Conservation (phyloP, 2,888 invertebrate genomes). For the Mycalesis mineus region DNA sequence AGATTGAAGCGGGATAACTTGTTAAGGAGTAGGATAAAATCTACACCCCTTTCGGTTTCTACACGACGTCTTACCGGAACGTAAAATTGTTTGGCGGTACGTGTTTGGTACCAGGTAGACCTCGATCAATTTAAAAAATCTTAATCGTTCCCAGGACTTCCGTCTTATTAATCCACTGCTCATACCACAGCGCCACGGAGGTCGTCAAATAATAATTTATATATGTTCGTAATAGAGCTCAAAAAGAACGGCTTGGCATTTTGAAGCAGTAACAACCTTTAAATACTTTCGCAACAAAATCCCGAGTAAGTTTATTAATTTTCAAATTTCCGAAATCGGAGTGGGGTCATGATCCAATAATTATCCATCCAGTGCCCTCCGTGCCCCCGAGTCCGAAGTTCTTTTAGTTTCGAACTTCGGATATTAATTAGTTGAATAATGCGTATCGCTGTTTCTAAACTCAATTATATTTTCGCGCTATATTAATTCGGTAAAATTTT, state of each 20-base stretch:
- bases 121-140: too few species aligned
- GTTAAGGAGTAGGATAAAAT: too few species aligned
- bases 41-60: too few species aligned
- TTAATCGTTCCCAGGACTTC: too few species aligned
- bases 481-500: conserved; percentile 17
- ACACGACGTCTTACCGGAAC: too few species aligned
- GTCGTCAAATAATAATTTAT: too few species aligned
- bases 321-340: conserved; percentile 20
- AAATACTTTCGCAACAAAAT: not conserved
- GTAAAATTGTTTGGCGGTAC: too few species aligned
- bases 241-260: not conserved
- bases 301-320: not conserved
- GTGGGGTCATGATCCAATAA: conserved; percentile 31
- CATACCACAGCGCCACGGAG: too few species aligned
- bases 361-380: conserved; percentile 30
- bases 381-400: conserved; percentile 29
- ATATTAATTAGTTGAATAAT: conserved; percentile 40
- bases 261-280: not conserved
- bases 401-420: conserved; percentile 35
- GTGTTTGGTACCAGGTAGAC: too few species aligned
- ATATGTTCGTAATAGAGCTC: too few species aligned
- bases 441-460: conserved; percentile 32
- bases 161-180: too few species aligned
- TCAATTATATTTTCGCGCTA: conserved; percentile 30
- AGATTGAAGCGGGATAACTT: too few species aligned